Conservation (phyloP, 2,888 invertebrate species). For the Ischnura elegans region DNA sequence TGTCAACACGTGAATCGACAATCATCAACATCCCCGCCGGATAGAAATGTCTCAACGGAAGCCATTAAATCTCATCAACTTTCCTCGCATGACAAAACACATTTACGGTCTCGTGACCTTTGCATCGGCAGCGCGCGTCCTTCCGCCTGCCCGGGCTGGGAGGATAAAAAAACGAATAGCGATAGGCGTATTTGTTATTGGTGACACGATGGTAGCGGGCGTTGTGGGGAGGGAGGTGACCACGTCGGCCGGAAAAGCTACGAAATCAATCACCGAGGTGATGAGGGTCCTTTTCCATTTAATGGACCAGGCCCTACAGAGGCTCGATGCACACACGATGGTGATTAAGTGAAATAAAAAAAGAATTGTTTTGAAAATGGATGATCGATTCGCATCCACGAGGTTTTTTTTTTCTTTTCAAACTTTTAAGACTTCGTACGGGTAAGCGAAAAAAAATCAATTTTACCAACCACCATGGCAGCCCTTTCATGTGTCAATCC, state of each 20-base stretch:
- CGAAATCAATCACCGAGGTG: background rate
- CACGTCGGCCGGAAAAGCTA: background rate
- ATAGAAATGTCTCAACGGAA: slow-evolving; percentile 15
- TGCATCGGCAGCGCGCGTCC: background rate
- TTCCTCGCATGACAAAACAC: slow-evolving; percentile 33
- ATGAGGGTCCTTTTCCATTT: background rate
- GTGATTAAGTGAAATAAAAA: background rate
- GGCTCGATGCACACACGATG: background rate
- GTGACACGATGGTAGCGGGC: background rate
- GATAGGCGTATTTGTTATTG: background rate
- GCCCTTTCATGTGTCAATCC: background rate
- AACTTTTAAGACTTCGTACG: background rate
- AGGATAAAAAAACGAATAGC: background rate
- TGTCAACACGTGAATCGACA: slow-evolving; percentile 3
- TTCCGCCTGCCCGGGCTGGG: background rate
- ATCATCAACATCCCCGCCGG: background rate
- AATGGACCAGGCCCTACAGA: background rate
- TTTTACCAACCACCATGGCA: background rate
- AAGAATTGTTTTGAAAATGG: background rate
- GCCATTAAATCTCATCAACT: slow-evolving; percentile 35
- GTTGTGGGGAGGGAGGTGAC: too few species aligned
- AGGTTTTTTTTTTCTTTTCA: too few species aligned
- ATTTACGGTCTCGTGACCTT: slow-evolving; percentile 10
- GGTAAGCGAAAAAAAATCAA: background rate
- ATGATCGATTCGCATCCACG: background rate